phyloP scores from a whole-genome alignment of 2,888 invertebrate genomes.

The Agrochola lychnidis region DNA sequence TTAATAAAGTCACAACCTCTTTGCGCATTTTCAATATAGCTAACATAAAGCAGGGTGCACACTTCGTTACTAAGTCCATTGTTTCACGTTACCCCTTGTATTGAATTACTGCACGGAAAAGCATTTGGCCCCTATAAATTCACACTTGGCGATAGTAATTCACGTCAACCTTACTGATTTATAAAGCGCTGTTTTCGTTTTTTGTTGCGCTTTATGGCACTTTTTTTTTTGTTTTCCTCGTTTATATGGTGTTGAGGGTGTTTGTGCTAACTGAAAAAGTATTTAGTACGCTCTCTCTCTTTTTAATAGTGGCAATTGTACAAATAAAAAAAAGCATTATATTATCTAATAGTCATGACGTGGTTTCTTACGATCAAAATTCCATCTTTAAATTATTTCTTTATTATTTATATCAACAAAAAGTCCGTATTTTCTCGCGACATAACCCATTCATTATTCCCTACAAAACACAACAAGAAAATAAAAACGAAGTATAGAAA shows the following conservation, averaged over 20 bases:
- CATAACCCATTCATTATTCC: constrained; percentile 40
- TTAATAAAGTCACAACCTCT: constrained; percentile 10
- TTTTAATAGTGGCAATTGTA: neutral
- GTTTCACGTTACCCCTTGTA: constrained; percentile 56
- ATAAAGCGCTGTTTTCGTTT: constrained; percentile 72
- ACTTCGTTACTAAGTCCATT: constrained; percentile 49
- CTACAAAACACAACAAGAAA: constrained; percentile 40
- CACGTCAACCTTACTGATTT: constrained; percentile 79
- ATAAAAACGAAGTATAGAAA: constrained; percentile 49
- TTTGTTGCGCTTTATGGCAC: constrained; percentile 52
- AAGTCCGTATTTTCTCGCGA: constrained; percentile 20
- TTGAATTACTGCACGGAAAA: constrained; percentile 67
- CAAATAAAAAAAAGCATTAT: neutral
- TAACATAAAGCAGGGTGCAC: constrained; percentile 36
- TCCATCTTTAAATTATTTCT: neutral
- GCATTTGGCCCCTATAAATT: constrained; percentile 77
- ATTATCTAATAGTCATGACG: neutral
- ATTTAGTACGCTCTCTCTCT: neutral
- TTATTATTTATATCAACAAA: neutral
- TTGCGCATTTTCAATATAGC: constrained; percentile 10
- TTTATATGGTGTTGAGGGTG: neutral
- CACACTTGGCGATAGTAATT: constrained; percentile 79
- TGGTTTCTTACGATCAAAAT: neutral
- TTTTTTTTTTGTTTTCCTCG: constrained; percentile 32
- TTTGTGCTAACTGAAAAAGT: constrained; percentile 1